Percentiles rank a stretch among this genome's conserved stretches.
phyloP scores from a whole-genome alignment of 2,797 vertebrate genomes.

The Margarornis squamiger region DNA sequence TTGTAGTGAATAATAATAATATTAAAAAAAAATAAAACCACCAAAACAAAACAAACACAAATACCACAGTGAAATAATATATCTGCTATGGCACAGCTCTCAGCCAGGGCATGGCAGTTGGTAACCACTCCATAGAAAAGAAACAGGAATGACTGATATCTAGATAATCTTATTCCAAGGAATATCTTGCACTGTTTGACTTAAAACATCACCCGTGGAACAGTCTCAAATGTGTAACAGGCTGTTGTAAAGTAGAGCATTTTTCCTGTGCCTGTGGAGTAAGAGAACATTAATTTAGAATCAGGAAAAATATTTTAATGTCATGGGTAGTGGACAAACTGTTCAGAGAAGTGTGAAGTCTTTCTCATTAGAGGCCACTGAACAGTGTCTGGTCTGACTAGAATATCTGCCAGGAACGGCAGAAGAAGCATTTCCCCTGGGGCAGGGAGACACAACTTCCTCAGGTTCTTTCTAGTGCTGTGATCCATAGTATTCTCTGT shows the following conservation, averaged over 20 bases:
- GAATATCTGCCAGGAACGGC: not conserved
- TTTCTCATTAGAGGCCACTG: not conserved
- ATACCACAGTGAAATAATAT: not conserved
- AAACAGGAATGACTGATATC: not conserved
- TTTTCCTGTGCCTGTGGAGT: fast-evolving
- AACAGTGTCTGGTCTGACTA: not conserved
- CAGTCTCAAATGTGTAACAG: fast-evolving
- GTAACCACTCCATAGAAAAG: not conserved
- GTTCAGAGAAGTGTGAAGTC: not conserved
- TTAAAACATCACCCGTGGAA: not conserved
- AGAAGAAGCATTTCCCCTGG: not conserved
- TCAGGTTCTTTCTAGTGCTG: not conserved
- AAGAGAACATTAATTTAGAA: not conserved
- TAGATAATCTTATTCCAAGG: not conserved
- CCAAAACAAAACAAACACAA: not conserved
- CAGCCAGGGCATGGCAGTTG: not conserved
- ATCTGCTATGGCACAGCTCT: not conserved
- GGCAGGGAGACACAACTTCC: not conserved
- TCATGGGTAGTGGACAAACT: not conserved
- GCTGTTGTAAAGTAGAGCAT: not conserved
- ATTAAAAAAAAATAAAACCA: not conserved
- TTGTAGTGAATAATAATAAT: not conserved
- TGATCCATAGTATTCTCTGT: not conserved
- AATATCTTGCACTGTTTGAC: not conserved
- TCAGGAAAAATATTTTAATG: not conserved